Base-by-base conservation (phyloP, 2,888 invertebrate genomes). In the Nebria brevicollis region DNA sequence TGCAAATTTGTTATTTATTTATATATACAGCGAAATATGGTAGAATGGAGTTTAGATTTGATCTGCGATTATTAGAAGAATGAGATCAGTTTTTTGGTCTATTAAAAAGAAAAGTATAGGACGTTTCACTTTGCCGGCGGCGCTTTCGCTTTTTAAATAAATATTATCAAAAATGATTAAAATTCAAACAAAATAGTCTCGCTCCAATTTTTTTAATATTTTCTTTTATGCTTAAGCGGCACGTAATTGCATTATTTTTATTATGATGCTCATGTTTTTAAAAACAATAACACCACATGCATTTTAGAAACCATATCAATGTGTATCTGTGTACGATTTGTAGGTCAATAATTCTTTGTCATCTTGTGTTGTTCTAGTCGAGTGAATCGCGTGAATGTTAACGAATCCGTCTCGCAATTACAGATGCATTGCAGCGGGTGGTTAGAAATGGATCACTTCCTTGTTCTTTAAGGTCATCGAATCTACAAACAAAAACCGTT, bases 291-390 rank as follows among this genome's bases (percentile, higher is more conserved):
- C 74, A 66, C 74, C 73, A 73, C 25, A 26, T 68, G 34, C 8
- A 6, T 43, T 26, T 26, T 75, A 70, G 75, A 80, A 75, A 80
- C 70, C 70, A 65, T 20, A 34, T 34, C 34, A 1, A 7, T 54
- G 54, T 54, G 7, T 54, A 54, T 54, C 54, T 54, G 8, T 15
- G 13, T 25, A 68, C 20, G 66, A 80, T 75, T 80, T 75, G 70
- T 80, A 80, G 80, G 80, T 80, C 80, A 80, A 80, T 80, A 80
- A 75, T 75, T 77, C 64, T 65, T 26, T 65, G n/a, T 42, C 42
- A 74, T 74, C 75, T 64, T 75, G 25, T 80, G 43, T 80, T 54
- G 34, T 54, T 75, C 75, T 75, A 72, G 75, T 80, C 72, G 80
- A 80, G 64, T 64, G 68, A 66, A 13, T 73, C 20, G 74, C 79